These are phyloP conservation scores for Drosophila nr. medialis DNA, from an alignment of 2,888 invertebrate species.

Conservation along the genomic window DNA sequence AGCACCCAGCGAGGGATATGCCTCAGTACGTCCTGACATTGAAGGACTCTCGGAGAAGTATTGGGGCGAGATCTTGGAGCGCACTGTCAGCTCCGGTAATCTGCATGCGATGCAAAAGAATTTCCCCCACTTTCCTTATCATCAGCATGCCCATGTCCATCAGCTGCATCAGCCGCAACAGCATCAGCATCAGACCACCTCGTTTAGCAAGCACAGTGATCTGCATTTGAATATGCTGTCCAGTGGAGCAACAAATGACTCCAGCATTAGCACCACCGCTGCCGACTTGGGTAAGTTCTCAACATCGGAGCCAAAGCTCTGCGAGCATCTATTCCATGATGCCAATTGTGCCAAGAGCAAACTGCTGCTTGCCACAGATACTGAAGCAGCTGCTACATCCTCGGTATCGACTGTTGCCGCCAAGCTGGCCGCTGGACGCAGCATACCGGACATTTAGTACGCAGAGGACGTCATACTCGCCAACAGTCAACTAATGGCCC, in stretches of 20 bases:
- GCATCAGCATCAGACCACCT: constrained; percentile 81
- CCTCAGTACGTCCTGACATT: constrained; percentile 86
- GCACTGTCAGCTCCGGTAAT: constrained; percentile 91
- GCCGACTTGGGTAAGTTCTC: constrained; percentile 82
- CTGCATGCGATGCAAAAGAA: constrained; percentile 88
- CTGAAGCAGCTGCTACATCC: constrained; percentile 23
- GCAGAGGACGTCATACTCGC: constrained; percentile 84
- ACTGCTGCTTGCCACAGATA: constrained; percentile 16
- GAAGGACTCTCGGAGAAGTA: constrained; percentile 90
- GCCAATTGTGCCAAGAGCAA: constrained; percentile 84
- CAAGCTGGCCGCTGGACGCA: constrained; percentile 67
- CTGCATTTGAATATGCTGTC: constrained; percentile 77
- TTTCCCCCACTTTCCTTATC: constrained; percentile 77
- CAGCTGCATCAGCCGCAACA: constrained; percentile 59
- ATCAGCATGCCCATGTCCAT: constrained; percentile 63
- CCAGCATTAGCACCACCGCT: constrained; percentile 40
- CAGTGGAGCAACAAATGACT: constrained; percentile 47
- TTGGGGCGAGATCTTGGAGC: constrained; percentile 91
- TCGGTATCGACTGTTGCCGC: constrained; percentile 40
- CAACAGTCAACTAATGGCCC: constrained; percentile 75
- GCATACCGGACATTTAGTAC: constrained; percentile 84
- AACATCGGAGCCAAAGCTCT: constrained; percentile 84
- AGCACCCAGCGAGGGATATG: constrained; percentile 50
- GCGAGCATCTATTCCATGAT: constrained; percentile 84
- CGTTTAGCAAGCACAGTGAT: constrained; percentile 84